Evolutionary conservation across 2,113 vertebrate genomes (phyloP).

Genomic region (Callaeas wilsoni): DNA sequence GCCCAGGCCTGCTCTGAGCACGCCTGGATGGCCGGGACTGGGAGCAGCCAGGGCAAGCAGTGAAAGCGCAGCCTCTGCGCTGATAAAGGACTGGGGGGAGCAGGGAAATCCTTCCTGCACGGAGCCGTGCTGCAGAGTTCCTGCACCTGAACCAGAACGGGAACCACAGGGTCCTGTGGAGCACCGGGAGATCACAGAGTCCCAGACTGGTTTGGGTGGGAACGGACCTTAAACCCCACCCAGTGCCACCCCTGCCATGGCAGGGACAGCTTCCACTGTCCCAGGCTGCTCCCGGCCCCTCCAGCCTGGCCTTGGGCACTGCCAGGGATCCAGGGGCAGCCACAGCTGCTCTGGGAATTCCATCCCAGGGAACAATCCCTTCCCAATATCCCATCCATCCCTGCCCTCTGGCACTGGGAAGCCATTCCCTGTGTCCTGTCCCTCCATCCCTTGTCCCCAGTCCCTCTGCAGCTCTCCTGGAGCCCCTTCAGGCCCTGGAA

Average conservation of each 20-base stretch:
- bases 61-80: not conserved
- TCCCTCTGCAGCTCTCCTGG: not conserved
- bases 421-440: not conserved
- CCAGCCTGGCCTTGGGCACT: not conserved
- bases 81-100: not conserved
- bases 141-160: no score
- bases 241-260: not conserved
- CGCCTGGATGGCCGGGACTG: not conserved
- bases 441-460: not conserved
- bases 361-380: not conserved
- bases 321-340: not conserved
- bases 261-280: not conserved
- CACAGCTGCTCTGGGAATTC: not conserved
- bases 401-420: not conserved
- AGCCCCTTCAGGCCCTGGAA: not conserved
- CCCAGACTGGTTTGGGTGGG: not conserved
- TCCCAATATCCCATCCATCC: not conserved
- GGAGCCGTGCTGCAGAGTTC: not conserved
- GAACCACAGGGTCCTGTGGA: not conserved
- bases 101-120: rapidly evolving
- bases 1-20: not conserved
- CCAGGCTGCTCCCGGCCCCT: not conserved
- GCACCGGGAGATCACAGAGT: no score
- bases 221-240: rapidly evolving
- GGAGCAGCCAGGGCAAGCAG: not conserved